Conservation (phyloP, 2,797 vertebrate species). For the Hyperoplus lanceolatus region DNA sequence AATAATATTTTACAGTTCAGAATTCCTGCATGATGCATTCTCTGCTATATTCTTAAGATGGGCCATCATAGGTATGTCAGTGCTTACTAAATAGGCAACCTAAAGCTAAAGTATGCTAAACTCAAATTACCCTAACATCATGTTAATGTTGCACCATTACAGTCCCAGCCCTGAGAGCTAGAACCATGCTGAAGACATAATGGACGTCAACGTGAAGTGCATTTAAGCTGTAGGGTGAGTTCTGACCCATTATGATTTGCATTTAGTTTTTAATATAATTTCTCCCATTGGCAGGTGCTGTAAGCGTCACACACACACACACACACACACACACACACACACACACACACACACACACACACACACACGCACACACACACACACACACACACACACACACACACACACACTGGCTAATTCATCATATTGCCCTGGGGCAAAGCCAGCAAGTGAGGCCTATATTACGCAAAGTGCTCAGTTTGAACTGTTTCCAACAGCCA, state of each 20-base stretch:
- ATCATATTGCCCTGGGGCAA: conserved; percentile 56
- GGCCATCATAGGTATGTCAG: conserved; percentile 18
- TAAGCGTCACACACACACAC: background rate
- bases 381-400: conserved; percentile 34
- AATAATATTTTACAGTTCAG: conserved; percentile 26
- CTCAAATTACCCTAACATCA: background rate
- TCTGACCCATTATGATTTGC: conserved; percentile 70
- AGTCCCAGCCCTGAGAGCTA: conserved; percentile 34
- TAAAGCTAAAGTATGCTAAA: conserved; percentile 9
- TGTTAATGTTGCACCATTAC: conserved; percentile 38
- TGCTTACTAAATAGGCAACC: conserved; percentile 9
- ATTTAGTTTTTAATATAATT: conserved; percentile 68
- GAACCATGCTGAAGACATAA: conserved; percentile 43
- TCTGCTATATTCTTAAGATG: conserved; percentile 9
- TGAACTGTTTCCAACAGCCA: conserved; percentile 30
- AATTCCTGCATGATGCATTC: conserved; percentile 1
- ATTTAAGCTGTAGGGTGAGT: conserved; percentile 81
- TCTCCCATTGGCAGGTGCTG: conserved; percentile 32
- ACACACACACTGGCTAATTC: conserved; percentile 10
- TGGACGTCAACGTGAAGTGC: conserved; percentile 81
- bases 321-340: conserved; percentile 28
- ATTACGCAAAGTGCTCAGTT: conserved; percentile 31
- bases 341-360: conserved; percentile 38
- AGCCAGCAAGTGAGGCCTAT: conserved; percentile 53
- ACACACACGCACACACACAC: conserved; percentile 39